Evolutionary conservation across 1,140 invertebrate genomes (phyloP), one percentile per base, ranked within the genome.

Genomic region (Diuraphis noxia): DNA sequence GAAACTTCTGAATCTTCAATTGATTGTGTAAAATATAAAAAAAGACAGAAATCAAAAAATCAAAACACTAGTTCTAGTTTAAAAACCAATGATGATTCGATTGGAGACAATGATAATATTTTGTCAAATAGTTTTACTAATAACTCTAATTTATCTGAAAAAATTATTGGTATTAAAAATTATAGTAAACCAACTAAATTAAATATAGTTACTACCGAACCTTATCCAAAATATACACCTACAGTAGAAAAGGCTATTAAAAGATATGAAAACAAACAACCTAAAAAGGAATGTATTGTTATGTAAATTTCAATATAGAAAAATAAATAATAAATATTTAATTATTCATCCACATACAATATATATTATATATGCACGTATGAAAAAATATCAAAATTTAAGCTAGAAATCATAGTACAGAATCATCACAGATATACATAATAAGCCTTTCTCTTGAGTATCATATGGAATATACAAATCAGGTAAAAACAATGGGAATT

Each of bases 261-360:
- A 91, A 91, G 82, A 25, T 91, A 91, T 91, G 89, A 91, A 91
- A 81, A 91, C 30, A 91, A 79, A 49, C 89, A 79, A 82, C 72
- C 89, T 34, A 92, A 92, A 92, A 92, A 92, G 77, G 92, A 92
- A 77, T 92, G 92, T 88, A 72, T 92, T 72, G 85, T 92, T 63
- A 92, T 92, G 92, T 92, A 86, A 87, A 56, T 88, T n/a, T 63
- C 40, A 63, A 88, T 88, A 88, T 40, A 88, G 13, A 17, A 49
- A 52, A 86, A 86, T 49, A 86, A 36, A 49, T 49, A 84, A 84
- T 43, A n/a, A 40, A 82, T 84, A 52, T 49, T 56, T 25, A 72
- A 72, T 25, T 88, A 56, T 88, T 40, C 13, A 88, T 25, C 49
- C 56, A 49, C 43, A 10, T 46, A 34, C 21, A 52, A 3, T 25